Evolutionary conservation across 2,113 vertebrate genomes (phyloP).

Genomic region (Monopterus albus): DNA sequence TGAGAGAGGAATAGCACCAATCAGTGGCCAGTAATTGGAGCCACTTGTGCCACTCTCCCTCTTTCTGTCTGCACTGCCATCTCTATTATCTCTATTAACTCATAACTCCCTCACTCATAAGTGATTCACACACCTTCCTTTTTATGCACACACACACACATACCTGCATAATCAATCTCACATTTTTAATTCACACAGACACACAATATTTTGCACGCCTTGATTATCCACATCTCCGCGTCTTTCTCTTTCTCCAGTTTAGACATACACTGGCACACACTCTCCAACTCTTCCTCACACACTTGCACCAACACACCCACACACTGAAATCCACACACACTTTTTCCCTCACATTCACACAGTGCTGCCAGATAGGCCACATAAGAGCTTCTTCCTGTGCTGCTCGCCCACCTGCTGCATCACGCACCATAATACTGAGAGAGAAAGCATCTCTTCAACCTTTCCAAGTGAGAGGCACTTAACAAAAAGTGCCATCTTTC

Average conservation of each 20-base stretch:
- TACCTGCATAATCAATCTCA: neutral
- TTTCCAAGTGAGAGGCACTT: constrained; percentile 50
- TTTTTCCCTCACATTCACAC: constrained; percentile 48
- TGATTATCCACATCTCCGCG: neutral
- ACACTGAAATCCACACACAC: constrained; percentile 22
- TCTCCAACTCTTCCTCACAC: constrained; percentile 9
- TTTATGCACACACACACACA: constrained; percentile 8
- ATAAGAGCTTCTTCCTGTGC: constrained; percentile 57
- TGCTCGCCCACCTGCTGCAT: constrained; percentile 61
- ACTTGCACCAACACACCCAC: constrained; percentile 13
- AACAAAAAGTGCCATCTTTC: constrained; percentile 26
- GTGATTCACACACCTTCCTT: neutral
- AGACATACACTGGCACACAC: neutral
- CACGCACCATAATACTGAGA: neutral
- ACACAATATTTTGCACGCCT: neutral
- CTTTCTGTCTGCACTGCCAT: constrained; percentile 4
- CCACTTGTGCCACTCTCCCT: constrained; percentile 22
- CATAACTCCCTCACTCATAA: neutral
- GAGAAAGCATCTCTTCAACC: constrained; percentile 55
- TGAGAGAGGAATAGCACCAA: constrained; percentile 57
- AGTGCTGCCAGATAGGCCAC: constrained; percentile 27
- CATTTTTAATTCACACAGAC: neutral
- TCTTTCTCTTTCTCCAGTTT: constrained; percentile 17
- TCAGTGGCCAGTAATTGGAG: constrained; percentile 63
- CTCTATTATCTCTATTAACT: neutral